phyloP scores from a whole-genome alignment of 53 echinoderm and acorn worm species.

The Hippasteria phrygiana region DNA sequence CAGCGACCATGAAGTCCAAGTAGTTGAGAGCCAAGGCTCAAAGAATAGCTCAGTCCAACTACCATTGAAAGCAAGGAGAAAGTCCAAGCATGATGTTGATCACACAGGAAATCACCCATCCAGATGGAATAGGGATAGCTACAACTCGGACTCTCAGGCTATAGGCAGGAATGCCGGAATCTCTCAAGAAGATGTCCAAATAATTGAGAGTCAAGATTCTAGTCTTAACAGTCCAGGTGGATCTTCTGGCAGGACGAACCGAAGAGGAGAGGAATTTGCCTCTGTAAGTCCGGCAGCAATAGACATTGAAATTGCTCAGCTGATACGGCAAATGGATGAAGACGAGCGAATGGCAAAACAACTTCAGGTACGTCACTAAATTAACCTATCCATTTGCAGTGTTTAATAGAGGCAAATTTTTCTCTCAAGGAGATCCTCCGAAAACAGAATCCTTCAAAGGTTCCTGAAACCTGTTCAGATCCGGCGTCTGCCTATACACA shows the following conservation, averaged over 20 bases:
- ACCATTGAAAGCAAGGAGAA: background rate
- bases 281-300: background rate
- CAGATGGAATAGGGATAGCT: background rate
- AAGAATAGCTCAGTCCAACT: background rate
- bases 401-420: no score
- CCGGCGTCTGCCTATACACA: no score
- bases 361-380: conserved; percentile 84
- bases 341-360: conserved; percentile 90
- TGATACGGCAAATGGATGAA: conserved; percentile 78
- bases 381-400: no score
- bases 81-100: background rate
- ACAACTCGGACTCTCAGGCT: no score
- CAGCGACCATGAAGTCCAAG: background rate
- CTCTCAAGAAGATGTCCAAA: background rate
- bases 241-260: background rate
- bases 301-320: conserved; percentile 17
- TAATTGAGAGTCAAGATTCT: background rate
- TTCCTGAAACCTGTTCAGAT: no score
- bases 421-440: no score
- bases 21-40: background rate
- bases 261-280: background rate
- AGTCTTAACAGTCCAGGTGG: background rate
- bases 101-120: background rate
- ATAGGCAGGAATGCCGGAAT: background rate
- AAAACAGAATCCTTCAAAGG: no score